Evolutionary conservation across 2,113 vertebrate species (phyloP), one percentile per base, ranked within the genome.

Genomic region (Marmota monax): DNA sequence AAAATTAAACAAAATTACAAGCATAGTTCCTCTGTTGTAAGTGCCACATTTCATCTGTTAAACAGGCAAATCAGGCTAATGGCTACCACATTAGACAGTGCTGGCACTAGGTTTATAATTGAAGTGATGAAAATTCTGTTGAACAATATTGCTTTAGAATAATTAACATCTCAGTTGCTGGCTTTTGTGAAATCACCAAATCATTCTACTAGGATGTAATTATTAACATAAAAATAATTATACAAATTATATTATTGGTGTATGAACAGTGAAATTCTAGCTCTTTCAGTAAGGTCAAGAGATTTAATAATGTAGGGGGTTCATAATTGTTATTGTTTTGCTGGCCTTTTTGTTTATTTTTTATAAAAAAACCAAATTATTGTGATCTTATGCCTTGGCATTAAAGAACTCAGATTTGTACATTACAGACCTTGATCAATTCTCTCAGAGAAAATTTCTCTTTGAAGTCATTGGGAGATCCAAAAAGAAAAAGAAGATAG

Each of bases 391-490:
- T 97, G 34, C 51, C 27, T 82, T 94, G 69, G 88, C 78, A 86
- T 96, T 95, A 94, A 97, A 97, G 39, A 92, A 89, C 65, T 84
- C 88, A 88, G 67, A 84, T 85, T 97, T 94, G 58, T 95, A 96
- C 6, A 61, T 94, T 92, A 61, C 29, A 97, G 96, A 92, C 39
- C 73, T 97, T 88, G n/a, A 53, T 95, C 96, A 92, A 29, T 73
- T 97, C 90, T 95, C 69, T 74, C 73, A 88, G 92, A 88, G 63
- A 96, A 85, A 84, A 78, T 90, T 92, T 95, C 48, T 88, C 87
- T 98, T 98, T 98, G 95, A 98, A 96, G 96, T 97, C 78, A n/a
- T 92, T 96, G 97, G 93, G 96, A 94, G 96, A 96, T 97, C 90
- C 89, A 95, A 95, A 95, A n/a, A 96, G 94, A 69, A 97, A 76